Evolutionary conservation across 2,113 vertebrate genomes (phyloP).

Genomic region (Potamarius usumacintae): DNA sequence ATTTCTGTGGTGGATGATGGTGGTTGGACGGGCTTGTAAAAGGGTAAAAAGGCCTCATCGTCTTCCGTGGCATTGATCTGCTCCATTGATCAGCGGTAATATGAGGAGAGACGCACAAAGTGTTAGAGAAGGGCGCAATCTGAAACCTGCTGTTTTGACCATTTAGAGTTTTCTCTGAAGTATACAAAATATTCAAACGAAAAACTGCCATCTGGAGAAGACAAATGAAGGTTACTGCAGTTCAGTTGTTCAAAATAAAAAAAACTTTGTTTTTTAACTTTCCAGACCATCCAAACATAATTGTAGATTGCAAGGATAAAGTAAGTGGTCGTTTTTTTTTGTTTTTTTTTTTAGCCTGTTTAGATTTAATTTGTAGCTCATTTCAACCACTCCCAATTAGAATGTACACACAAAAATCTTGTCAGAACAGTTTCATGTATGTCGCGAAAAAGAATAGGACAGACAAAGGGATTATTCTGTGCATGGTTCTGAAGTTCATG

Average conservation of each 20-base stretch:
- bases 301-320: not conserved
- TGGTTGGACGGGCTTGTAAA: conserved; percentile 41
- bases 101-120: conserved; percentile 41
- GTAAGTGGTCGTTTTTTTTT: not conserved
- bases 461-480: not conserved
- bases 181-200: conserved; percentile 50
- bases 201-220: conserved; percentile 40
- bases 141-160: conserved; percentile 44
- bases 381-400: not conserved
- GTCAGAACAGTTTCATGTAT: not conserved
- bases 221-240: conserved; percentile 45
- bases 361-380: not conserved
- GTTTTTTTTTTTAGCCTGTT: not conserved
- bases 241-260: not conserved
- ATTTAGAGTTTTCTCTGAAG: conserved; percentile 11
- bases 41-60: conserved; percentile 48
- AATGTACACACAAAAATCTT: not conserved
- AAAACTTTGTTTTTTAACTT: not conserved
- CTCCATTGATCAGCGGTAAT: conserved; percentile 55
- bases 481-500: not conserved
- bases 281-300: not conserved
- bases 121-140: conserved; percentile 43
- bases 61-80: conserved; percentile 54
- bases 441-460: not conserved
- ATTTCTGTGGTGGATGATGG: conserved; percentile 54